Evolutionary conservation across 2,888 invertebrate genomes (phyloP), one percentile per base, ranked within the genome.

Genomic region (Resseliella maxima): DNA sequence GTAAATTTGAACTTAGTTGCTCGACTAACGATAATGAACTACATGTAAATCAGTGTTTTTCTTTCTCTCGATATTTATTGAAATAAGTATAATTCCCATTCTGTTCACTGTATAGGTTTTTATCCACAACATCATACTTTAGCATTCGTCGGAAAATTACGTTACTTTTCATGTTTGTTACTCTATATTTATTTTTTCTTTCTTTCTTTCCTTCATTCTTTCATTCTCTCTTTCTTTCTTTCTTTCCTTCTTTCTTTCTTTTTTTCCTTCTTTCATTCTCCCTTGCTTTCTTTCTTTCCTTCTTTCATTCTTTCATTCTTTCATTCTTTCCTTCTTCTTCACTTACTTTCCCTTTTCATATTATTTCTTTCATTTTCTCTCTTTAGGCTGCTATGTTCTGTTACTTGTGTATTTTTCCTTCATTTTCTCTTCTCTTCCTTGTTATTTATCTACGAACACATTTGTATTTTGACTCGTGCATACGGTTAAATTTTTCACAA

Each of bases 1-100:
- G 31, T 31, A 83, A 83, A n/a, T 38, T 83, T 38, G 38, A 83
- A 83, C 83, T 83, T 83, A 83, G n/a, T 38, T n/a, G 83, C 38
- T 38, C 38, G 83, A 38, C 38, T 12, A 38, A 24, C 83, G 21
- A 83, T 83, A 83, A 83, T 83, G 38, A 38, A 83, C 83, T 83
- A 38, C 38, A 38, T n/a, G 83, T 21, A 83, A 83, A 38, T 38
- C 6, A 27, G 38, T n/a, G 21, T 83, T 38, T 38, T 83, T 38
- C 21, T 83, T 83, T 83, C 38, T 31, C 81, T 81, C 36, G 35
- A 50, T 50, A 50, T 50, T 59, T 59, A 59, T n/a, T 24, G n/a
- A 59, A 59, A 27, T 59, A 59, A 59, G 18, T 59, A 18, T 59
- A 24, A 59, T 24, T 59, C 6, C 59, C 27, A 24, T 24, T 27